phyloP scores from a whole-genome alignment of 2,113 vertebrate species.

The Pelvicachromis taeniatus region DNA sequence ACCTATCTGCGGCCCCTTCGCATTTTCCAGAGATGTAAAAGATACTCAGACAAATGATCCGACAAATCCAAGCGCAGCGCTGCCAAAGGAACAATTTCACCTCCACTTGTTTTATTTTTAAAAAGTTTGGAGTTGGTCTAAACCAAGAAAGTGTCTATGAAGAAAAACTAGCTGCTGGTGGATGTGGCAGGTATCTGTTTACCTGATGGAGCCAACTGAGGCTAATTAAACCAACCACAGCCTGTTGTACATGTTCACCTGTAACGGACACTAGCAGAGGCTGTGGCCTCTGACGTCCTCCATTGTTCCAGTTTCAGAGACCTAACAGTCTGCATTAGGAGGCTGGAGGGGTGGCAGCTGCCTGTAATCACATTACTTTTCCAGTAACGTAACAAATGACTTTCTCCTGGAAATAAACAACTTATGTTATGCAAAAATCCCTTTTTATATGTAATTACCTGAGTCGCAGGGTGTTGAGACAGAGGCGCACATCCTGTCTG shows the following conservation, averaged over 20 bases:
- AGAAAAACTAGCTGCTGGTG: neutral
- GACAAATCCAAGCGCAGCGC: neutral
- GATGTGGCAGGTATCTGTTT: no score
- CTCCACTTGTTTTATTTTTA: neutral
- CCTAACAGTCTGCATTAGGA: neutral
- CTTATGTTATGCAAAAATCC: neutral
- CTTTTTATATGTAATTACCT: no score
- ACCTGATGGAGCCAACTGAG: neutral
- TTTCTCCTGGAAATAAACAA: neutral
- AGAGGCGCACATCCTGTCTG: accelerated
- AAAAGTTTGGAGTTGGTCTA: neutral
- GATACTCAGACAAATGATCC: slow-evolving; percentile 1
- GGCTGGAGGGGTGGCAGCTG: neutral
- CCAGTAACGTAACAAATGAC: neutral
- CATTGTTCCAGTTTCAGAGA: neutral
- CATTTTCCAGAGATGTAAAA: neutral
- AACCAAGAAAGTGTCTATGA: neutral
- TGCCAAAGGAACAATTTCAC: neutral
- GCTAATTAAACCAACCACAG: neutral
- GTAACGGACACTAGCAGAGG: neutral
- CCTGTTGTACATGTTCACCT: neutral
- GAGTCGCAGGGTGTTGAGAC: neutral
- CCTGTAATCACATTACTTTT: neutral
- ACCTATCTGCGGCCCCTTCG: neutral
- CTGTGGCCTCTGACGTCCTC: neutral